Conservation (phyloP, 2,888 invertebrate genomes). For the Desoria tigrina region DNA sequence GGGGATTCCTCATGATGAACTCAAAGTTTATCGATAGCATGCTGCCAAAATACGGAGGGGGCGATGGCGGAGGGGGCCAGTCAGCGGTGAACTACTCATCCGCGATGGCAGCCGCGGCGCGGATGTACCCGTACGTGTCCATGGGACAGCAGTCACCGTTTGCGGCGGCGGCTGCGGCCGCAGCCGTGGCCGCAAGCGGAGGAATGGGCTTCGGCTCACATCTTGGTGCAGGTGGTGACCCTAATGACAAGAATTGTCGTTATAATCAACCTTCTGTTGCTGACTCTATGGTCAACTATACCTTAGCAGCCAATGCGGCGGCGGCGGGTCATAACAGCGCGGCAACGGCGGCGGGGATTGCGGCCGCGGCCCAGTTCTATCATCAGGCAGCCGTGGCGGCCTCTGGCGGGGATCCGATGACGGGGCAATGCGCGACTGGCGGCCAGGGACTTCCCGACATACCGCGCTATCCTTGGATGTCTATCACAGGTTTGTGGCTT, state of each 20-base stretch:
- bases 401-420: slow-evolving; percentile 77
- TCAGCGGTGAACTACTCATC: slow-evolving; percentile 59
- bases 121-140: slow-evolving; percentile 92
- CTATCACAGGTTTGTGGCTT: slow-evolving; percentile 72
- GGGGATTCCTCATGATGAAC: slow-evolving; percentile 69
- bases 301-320: slow-evolving; percentile 67
- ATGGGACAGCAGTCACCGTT: slow-evolving; percentile 68
- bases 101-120: slow-evolving; percentile 63
- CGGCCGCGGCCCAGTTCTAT: slow-evolving; percentile 83
- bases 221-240: slow-evolving; percentile 52
- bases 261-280: slow-evolving; percentile 70
- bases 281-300: slow-evolving; percentile 79
- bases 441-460: slow-evolving; percentile 88
- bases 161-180: slow-evolving; percentile 63
- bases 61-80: slow-evolving; percentile 67
- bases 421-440: slow-evolving; percentile 74
- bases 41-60: slow-evolving; percentile 83
- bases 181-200: slow-evolving; percentile 63
- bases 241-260: slow-evolving; percentile 76
- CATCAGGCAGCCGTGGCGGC: slow-evolving; percentile 69
- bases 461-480: slow-evolving; percentile 94
- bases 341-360: slow-evolving; percentile 58
- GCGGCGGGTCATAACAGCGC: slow-evolving; percentile 57
- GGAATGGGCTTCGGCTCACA: slow-evolving; percentile 58
- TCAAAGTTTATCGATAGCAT: slow-evolving; percentile 98